These are phyloP conservation scores for Heliothis subflexa DNA, from an alignment of 1,140 invertebrate species.

Conservation along the genomic window DNA sequence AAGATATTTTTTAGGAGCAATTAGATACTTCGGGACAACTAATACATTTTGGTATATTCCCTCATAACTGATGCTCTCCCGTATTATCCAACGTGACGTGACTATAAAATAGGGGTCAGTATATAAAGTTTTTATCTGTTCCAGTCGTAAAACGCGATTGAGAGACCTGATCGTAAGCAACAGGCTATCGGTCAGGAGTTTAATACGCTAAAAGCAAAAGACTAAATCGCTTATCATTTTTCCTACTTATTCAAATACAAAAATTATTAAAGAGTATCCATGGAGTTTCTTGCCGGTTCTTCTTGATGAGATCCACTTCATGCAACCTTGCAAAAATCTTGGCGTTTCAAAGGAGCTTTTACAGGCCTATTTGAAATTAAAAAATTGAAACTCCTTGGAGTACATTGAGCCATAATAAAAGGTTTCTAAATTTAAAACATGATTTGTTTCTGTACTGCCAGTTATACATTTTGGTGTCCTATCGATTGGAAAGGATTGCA, in stretches of 20 bases:
- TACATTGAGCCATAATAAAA: too few species aligned
- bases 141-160: constrained; percentile 26
- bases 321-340: too few species aligned
- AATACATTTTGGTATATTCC: constrained; percentile 3
- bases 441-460: too few species aligned
- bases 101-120: constrained; percentile 28
- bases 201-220: neutral
- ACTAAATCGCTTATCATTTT: neutral
- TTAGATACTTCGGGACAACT: neutral
- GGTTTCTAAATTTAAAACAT: too few species aligned
- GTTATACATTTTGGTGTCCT: too few species aligned
- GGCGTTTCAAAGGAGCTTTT: too few species aligned
- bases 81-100: constrained; percentile 23
- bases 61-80: constrained; percentile 27
- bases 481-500: too few species aligned
- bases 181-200: neutral
- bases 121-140: constrained; percentile 36
- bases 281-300: too few species aligned
- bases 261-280: too few species aligned
- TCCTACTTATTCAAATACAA: too few species aligned
- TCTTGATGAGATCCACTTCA: too few species aligned
- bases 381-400: neutral
- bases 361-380: too few species aligned
- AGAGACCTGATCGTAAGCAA: constrained; percentile 18
- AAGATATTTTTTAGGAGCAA: neutral